Base-by-base conservation (phyloP, 2,113 vertebrate species). In the human (Homo sapiens) region DNA sequence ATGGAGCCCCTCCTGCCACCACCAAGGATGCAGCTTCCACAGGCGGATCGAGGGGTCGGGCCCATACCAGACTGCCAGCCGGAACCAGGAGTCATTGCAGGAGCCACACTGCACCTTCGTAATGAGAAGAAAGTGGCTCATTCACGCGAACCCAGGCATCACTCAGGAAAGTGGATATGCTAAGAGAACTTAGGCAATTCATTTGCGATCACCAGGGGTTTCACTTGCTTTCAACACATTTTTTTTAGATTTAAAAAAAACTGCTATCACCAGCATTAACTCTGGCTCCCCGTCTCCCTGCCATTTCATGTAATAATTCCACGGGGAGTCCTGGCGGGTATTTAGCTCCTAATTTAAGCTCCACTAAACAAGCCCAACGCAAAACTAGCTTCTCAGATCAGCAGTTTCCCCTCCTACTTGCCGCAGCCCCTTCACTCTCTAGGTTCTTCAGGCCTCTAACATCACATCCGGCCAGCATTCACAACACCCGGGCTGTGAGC, bases 171-270 rank as follows among this genome's bases (percentile, higher is more conserved):
- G 89, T 0, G 40, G 82, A 95, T 89, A 96, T 90, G 96, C 96
- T 95, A 93, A 97, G 97, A 97, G 96, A 98, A 98, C 97, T 97
- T 97, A 98, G 96, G 95, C 97, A 97, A 98, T 98, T 98, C 98
- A 97, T 98, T 98, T 97, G 96, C 89, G 61, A 98, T 98, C 98
- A 97, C 97, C 91, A 94, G 98, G 92, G 97, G 96, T 92, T 98
- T 98, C 97, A 88, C 97, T 98, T 97, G 98, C 98, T 98, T 99
- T 98, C 98, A 98, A 98, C 80, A 92, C 94, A 78, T 96, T 43
- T 97, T 45, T 89, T 78, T 55, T 95, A 89, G 45, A 80, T 68
- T 82, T 55, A 81, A 82, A 89, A 90, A 83, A 43, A 91, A 73
- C 92, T 95, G 92, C 95, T 94, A 80, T 25, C 84, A 98, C 96